Conservation (phyloP, 2,113 vertebrate genomes). For the Vidua chalybeata region DNA sequence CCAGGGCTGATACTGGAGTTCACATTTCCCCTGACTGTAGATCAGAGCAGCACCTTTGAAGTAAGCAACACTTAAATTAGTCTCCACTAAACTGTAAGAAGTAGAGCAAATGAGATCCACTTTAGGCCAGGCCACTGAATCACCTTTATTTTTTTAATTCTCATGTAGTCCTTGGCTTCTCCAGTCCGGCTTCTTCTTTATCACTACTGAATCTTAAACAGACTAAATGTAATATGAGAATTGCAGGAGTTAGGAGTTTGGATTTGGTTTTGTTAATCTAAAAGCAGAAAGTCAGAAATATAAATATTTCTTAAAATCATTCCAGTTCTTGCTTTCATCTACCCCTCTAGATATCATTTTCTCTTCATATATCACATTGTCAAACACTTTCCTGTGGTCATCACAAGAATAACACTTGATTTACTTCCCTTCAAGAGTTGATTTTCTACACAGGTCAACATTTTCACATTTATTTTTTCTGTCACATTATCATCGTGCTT, state of each 20-base stretch:
- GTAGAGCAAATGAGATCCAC: background rate
- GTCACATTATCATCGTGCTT: conserved; percentile 21
- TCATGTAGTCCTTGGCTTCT: background rate
- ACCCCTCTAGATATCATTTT: background rate
- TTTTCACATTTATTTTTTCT: background rate
- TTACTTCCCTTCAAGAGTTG: background rate
- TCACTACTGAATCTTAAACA: background rate
- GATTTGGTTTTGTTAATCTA: background rate
- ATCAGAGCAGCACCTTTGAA: background rate
- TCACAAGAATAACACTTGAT: background rate
- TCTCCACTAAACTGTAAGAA: background rate
- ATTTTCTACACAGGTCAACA: background rate
- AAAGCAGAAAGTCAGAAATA: background rate
- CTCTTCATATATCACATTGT: background rate
- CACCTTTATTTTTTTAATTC: background rate
- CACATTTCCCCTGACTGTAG: background rate
- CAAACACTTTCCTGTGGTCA: background rate
- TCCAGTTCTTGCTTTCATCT: background rate
- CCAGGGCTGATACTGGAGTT: background rate
- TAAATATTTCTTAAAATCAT: background rate
- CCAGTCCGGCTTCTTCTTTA: background rate
- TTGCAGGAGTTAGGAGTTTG: background rate
- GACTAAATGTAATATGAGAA: background rate
- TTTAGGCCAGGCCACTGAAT: background rate
- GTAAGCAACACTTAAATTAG: background rate